phyloP scores from a whole-genome alignment of 2,113 vertebrate species.

The Morone saxatilis region DNA sequence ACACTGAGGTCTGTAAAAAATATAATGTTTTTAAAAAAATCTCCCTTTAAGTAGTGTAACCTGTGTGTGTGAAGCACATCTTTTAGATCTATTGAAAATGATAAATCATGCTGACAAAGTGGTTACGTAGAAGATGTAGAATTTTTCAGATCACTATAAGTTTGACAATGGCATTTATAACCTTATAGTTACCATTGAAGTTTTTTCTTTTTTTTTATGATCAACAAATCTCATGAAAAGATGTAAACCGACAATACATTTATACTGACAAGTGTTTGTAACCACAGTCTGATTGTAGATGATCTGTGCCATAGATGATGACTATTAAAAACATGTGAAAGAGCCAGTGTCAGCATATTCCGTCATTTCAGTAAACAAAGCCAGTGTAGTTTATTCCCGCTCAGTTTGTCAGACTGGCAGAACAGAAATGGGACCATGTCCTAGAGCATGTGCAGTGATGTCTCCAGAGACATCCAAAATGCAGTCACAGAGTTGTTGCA shows the following conservation, averaged over 20 bases:
- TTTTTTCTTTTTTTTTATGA: not conserved
- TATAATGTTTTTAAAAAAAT: too few species aligned
- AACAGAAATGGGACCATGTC: not conserved
- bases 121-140: not conserved
- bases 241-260: not conserved
- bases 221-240: not conserved
- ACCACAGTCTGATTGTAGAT: not conserved
- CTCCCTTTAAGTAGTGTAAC: not conserved
- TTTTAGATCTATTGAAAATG: slow-evolving; percentile 13
- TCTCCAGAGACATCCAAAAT: slow-evolving; percentile 14
- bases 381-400: not conserved
- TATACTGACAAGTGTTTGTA: not conserved
- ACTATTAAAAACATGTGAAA: not conserved
- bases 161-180: not conserved
- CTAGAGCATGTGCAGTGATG: not conserved
- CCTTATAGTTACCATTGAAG: not conserved
- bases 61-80: not conserved
- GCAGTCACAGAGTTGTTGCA: not conserved
- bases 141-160: slow-evolving; percentile 24
- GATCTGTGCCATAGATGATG: not conserved
- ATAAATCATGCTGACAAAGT: not conserved
- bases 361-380: not conserved
- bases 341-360: slow-evolving; percentile 7
- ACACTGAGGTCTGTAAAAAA: not conserved
- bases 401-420: slow-evolving; percentile 5